A percentile compares a stretch with the other conserved stretches of the same genome.
Conservation (phyloP, 2,113 vertebrate genomes). For the Prinia subflava region DNA sequence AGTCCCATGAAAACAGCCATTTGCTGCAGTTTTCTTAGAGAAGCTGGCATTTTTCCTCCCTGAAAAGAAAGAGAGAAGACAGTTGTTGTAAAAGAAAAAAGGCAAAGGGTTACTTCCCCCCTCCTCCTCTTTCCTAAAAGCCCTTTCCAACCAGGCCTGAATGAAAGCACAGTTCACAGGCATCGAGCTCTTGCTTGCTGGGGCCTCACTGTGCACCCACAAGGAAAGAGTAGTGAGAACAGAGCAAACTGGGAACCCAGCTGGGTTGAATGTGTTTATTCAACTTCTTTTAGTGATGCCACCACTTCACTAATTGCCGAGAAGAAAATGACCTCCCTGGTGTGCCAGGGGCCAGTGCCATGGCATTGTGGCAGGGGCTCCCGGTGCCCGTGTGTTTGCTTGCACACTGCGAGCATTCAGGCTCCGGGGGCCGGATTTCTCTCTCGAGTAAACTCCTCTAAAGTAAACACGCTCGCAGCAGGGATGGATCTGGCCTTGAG, state of each 20-base stretch:
- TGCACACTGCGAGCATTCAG: neutral
- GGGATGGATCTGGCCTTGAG: neutral
- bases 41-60: slow-evolving; percentile 71
- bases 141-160: slow-evolving; percentile 1
- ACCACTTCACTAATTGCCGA: slow-evolving; percentile 21
- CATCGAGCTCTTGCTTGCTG: neutral
- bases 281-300: slow-evolving; percentile 14
- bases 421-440: neutral
- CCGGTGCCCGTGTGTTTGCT: neutral
- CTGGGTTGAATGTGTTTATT: slow-evolving; percentile 7
- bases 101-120: neutral
- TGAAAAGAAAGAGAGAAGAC: slow-evolving; percentile 38
- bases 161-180: neutral
- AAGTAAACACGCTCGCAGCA: neutral
- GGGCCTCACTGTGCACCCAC: neutral
- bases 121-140: neutral
- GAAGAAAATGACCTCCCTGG: slow-evolving; percentile 6
- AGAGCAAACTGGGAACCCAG: neutral
- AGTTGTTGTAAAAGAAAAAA: slow-evolving; percentile 25
- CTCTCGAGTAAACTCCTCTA: neutral
- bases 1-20: slow-evolving; percentile 80
- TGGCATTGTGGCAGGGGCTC: neutral
- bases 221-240: slow-evolving; percentile 31
- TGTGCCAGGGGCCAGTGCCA: neutral
- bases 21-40: slow-evolving; percentile 75